phyloP scores from a whole-genome alignment of 2,797 vertebrate genomes.

The Ataeniobius toweri region DNA sequence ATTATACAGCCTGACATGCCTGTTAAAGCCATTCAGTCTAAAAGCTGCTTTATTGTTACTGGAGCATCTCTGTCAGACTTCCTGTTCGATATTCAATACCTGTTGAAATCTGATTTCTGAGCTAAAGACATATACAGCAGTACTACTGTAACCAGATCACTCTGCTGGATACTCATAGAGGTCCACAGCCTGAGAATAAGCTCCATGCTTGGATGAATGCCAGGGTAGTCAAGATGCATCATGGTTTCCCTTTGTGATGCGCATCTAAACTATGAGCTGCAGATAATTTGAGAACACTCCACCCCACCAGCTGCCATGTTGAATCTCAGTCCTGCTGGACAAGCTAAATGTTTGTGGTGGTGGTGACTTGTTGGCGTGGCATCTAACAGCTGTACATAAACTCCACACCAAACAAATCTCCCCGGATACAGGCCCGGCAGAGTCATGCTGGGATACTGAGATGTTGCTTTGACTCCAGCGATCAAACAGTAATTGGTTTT shows the following conservation, averaged over 20 bases:
- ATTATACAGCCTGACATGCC: conserved; percentile 56
- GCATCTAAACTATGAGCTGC: conserved; percentile 74
- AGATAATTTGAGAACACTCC: conserved; percentile 73
- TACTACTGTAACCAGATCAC: neutral
- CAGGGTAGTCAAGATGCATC: conserved; percentile 48
- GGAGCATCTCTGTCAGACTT: conserved; percentile 28
- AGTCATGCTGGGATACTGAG: conserved; percentile 26
- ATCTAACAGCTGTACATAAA: conserved; percentile 76
- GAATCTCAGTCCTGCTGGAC: conserved; percentile 59
- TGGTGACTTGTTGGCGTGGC: conserved; percentile 74
- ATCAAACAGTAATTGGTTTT: conserved; percentile 62
- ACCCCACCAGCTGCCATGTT: conserved; percentile 76
- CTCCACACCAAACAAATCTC: conserved; percentile 35
- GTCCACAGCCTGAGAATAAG: conserved; percentile 10
- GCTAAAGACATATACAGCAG: conserved; percentile 2
- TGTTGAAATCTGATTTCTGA: conserved; percentile 20
- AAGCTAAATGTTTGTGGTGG: conserved; percentile 71
- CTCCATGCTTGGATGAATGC: conserved; percentile 28
- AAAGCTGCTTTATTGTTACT: conserved; percentile 30
- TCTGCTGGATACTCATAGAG: neutral
- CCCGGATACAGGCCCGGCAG: conserved; percentile 38
- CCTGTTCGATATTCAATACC: conserved; percentile 40
- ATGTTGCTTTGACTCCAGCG: conserved; percentile 53
- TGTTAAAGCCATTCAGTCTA: conserved; percentile 53
- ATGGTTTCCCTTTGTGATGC: conserved; percentile 65